These are phyloP conservation scores for Mus musculus DNA, from an alignment of 2,113 vertebrate genomes.

Conservation along the genomic window DNA sequence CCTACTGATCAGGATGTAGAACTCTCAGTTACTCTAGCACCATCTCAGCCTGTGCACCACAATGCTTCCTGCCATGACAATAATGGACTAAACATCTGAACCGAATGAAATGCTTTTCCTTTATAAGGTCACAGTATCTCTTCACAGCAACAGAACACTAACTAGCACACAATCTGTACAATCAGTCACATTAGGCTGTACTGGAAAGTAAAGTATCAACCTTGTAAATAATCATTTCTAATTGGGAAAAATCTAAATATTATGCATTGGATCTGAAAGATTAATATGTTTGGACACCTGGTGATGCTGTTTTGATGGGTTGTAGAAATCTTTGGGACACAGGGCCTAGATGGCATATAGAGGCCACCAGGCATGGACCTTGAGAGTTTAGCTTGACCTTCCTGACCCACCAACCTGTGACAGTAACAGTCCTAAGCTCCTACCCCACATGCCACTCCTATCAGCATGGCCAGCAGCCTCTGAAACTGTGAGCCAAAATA, in stretches of 20 bases:
- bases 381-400: background rate
- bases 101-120: background rate
- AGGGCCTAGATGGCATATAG: background rate
- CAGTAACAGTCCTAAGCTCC: background rate
- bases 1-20: background rate
- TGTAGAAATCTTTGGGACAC: background rate
- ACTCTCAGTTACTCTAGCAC: background rate
- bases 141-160: background rate
- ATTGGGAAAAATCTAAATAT: background rate
- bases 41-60: background rate
- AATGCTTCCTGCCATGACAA: background rate
- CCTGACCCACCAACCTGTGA: background rate
- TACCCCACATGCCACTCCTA: background rate
- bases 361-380: background rate
- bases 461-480: background rate
- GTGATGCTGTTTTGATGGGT: background rate
- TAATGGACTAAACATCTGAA: background rate
- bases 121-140: background rate
- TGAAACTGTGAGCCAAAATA: background rate
- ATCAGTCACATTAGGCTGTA: background rate
- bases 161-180: background rate
- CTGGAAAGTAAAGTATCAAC: conserved; percentile 17
- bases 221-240: conserved; percentile 42
- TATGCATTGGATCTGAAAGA: background rate
- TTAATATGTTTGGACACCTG: background rate